Evolutionary conservation across 2,797 vertebrate genomes (phyloP), one percentile per base, ranked within the genome.

Genomic region (Crocidura indochinensis): DNA sequence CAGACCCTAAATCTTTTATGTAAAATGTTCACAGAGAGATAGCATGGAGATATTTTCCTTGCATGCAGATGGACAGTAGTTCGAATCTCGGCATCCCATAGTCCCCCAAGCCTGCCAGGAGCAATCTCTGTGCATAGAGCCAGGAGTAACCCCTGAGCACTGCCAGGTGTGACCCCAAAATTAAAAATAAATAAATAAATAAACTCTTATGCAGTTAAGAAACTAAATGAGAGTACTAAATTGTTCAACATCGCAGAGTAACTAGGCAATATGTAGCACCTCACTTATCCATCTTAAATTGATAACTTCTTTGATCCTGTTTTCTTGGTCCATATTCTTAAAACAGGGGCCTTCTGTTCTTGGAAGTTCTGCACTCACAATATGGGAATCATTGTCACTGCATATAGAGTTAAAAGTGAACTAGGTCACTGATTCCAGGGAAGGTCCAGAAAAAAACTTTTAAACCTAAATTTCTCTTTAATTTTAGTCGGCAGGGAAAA

Each of bases 401-500:
- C 38, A 65, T 38, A 22, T 29, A 56, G 20, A 69, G 78, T 65
- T 38, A 8, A 60, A 47, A 26, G 68, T n/a, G 27, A 29, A 84
- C 4, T 11, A 87, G 6, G n/a, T 65, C 8, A 77, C 8, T 47
- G 9, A 68, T n/a, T 44, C 12, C 19, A 67, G 15, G 1, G 5
- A 84, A 73, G 19, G 1, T 22, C 20, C 38, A 78, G 72, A 19
- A 2, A 47, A 6, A 4, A 1, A 3, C 65, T 71, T 71, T 53
- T 83, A 27, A 51, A n/a, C 51, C 4, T 38, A 11, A 71, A 11
- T 60, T 74, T 19, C 77, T 78, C 46, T 65, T 19, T 90, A 79
- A 44, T 19, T 79, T 29, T 76, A 84, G 8, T 51, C 60, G 84
- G 44, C 29, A 90, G 75, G 29, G 74, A 49, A 90, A 89, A 67